A percentile compares a stretch with the other conserved stretches of the same genome.
Evolutionary conservation across 2,113 vertebrate species (phyloP).

Genomic region (Fulmarus glacialis): DNA sequence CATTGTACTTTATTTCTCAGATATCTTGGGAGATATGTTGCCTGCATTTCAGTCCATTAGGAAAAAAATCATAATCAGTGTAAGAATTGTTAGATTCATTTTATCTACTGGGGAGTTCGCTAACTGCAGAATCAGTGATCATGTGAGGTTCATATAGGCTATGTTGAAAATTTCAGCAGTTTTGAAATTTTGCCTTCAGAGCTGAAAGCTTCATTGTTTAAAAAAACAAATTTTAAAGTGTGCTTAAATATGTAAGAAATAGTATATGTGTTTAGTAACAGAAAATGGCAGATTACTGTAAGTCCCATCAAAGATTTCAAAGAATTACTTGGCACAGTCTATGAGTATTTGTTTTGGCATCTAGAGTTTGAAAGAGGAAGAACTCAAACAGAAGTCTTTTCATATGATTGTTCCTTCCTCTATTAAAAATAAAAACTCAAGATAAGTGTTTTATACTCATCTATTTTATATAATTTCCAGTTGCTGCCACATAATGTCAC

Average conservation of each 20-base stretch:
- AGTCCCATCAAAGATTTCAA: background rate
- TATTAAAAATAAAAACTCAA: background rate
- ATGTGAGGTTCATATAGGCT: background rate
- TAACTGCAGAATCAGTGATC: background rate
- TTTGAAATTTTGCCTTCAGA: background rate
- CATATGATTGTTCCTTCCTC: background rate
- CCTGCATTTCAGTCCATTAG: background rate
- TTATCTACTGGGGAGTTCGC: background rate
- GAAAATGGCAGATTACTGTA: background rate
- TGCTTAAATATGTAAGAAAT: background rate
- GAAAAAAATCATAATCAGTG: background rate
- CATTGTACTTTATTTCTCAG: background rate
- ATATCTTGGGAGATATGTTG: background rate
- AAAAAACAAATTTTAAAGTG: background rate
- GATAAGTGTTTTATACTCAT: background rate
- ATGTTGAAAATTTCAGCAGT: background rate
- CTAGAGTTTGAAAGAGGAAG: background rate
- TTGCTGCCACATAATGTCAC: background rate
- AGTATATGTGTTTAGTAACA: background rate
- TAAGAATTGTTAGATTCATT: background rate
- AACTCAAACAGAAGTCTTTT: background rate
- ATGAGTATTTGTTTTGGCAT: background rate
- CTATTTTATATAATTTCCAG: background rate
- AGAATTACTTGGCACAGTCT: background rate
- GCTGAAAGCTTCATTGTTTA: background rate